Percentiles rank a stretch among this genome's conserved stretches.
Conservation (phyloP, 2,113 vertebrate species). For the Aegotheles bennettii region DNA sequence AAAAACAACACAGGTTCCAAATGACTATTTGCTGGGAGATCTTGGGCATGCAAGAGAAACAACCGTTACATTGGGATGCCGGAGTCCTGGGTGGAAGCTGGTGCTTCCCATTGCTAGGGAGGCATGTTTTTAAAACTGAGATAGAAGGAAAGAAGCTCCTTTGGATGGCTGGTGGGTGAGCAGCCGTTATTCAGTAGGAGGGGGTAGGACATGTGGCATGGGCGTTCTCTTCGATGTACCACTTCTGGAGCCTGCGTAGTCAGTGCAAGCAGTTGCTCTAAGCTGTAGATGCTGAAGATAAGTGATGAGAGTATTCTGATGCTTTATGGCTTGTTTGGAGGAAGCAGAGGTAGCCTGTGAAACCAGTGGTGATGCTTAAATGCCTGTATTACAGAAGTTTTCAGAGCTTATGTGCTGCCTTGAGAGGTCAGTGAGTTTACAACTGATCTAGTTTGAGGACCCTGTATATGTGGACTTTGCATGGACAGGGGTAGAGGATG, state of each 20-base stretch:
- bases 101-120: background rate
- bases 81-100: background rate
- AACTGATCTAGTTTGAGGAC: background rate
- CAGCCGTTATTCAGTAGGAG: fast-evolving
- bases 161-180: background rate
- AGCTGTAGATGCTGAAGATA: background rate
- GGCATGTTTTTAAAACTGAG: background rate
- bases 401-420: background rate
- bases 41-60: background rate
- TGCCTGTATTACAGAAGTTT: background rate
- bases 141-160: background rate
- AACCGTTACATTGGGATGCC: background rate
- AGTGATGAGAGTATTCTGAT: background rate
- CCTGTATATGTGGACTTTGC: background rate
- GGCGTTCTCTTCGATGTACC: background rate
- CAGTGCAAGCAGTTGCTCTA: background rate
- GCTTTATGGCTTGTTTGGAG: background rate
- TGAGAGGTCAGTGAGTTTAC: background rate
- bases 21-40: background rate
- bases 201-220: background rate
- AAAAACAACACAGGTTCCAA: background rate
- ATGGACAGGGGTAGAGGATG: background rate
- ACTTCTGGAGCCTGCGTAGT: background rate
- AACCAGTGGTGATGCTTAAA: background rate
- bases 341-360: background rate